Conservation (phyloP, 2,797 vertebrate genomes). For the Acomys russatus region DNA sequence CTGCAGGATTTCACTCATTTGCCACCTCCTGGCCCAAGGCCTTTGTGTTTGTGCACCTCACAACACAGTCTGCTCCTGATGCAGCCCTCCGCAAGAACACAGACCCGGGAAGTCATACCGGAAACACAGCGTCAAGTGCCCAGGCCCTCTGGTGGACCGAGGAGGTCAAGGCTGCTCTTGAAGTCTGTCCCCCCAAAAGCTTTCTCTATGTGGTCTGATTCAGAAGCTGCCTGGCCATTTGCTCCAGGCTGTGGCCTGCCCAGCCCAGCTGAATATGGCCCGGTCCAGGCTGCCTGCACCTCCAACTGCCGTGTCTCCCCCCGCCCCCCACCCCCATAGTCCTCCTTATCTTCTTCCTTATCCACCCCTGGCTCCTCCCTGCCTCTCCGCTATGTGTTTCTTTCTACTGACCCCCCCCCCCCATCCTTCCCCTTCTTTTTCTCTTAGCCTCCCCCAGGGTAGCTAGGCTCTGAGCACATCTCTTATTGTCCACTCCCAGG, state of each 20-base stretch:
- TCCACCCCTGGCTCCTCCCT: too few relatives aligned
- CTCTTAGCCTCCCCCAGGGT: background rate
- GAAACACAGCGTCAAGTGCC: accelerated
- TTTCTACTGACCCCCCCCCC: background rate
- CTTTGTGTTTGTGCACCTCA: accelerated
- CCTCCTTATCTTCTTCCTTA: too few relatives aligned
- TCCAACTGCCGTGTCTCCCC: accelerated
- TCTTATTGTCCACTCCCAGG: background rate
- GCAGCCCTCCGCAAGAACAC: background rate
- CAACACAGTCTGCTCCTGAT: accelerated
- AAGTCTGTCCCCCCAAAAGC: accelerated
- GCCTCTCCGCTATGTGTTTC: too few relatives aligned
- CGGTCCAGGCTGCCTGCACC: accelerated
- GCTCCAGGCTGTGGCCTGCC: background rate
- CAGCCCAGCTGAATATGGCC: background rate
- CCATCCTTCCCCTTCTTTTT: too few relatives aligned
- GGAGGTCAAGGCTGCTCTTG: background rate
- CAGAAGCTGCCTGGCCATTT: background rate
- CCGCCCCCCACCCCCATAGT: accelerated
- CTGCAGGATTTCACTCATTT: background rate
- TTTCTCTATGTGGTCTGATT: accelerated
- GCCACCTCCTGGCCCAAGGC: background rate
- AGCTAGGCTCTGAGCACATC: background rate
- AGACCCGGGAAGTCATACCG: too few relatives aligned
- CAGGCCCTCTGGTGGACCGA: accelerated